Conservation (phyloP, 2,888 invertebrate species). For the Archaeoteleia sp. region DNA sequence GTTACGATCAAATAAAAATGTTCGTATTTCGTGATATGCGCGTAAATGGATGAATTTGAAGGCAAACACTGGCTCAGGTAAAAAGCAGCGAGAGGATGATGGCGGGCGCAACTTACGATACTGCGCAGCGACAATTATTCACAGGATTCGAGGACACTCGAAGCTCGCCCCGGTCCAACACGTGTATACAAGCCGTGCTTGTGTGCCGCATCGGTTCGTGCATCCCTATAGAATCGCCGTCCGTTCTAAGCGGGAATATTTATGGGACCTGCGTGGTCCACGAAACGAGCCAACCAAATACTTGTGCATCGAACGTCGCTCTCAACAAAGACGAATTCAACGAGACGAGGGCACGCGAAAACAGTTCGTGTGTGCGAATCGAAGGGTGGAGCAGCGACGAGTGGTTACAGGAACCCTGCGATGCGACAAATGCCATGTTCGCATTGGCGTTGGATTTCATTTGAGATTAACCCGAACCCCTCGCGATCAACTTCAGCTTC, state of each 20-base stretch:
- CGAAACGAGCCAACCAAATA: conserved; percentile 35
- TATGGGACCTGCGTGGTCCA: conserved; percentile 35
- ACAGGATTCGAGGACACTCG: conserved; percentile 23
- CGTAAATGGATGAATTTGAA: neutral
- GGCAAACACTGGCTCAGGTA: conserved; percentile 6
- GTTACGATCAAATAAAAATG: too few relatives aligned
- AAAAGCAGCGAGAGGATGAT: neutral
- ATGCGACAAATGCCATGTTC: neutral
- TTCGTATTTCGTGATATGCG: too few relatives aligned
- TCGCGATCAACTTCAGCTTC: neutral
- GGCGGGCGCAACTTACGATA: conserved; percentile 8
- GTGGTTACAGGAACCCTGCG: conserved; percentile 14
- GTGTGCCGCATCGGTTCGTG: neutral
- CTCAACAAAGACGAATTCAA: conserved; percentile 21
- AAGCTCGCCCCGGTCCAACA: conserved; percentile 8
- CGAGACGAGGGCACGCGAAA: conserved; percentile 16
- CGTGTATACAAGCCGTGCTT: conserved; percentile 11
- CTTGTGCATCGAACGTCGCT: conserved; percentile 12
- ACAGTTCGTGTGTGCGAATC: conserved; percentile 18
- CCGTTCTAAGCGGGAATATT: conserved; percentile 43
- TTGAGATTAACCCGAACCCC: neutral
- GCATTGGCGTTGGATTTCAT: neutral
- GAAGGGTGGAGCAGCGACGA: conserved; percentile 7
- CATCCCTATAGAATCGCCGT: conserved; percentile 20
- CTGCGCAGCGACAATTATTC: conserved; percentile 44